phyloP scores from a whole-genome alignment of 2,797 vertebrate genomes.

The Phaenicophaeus curvirostris region DNA sequence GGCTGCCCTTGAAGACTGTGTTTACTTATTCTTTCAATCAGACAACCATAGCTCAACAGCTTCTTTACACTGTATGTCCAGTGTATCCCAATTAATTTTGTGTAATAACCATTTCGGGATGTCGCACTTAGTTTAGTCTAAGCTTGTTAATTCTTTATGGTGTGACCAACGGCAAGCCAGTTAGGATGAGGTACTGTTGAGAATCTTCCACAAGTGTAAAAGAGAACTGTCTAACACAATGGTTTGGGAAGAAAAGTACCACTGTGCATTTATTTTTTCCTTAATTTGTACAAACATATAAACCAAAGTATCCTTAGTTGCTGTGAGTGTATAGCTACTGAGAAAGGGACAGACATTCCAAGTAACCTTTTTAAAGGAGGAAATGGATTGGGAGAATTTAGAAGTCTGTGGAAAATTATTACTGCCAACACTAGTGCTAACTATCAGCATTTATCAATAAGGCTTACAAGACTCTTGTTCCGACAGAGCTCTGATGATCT shows the following conservation, averaged over 20 bases:
- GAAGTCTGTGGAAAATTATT: neutral
- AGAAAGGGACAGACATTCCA: neutral
- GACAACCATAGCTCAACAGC: neutral
- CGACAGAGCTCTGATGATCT: neutral
- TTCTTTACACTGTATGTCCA: neutral
- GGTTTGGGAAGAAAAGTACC: neutral
- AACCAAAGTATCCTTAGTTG: neutral
- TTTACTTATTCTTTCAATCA: neutral
- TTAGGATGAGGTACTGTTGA: neutral
- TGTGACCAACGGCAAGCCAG: neutral
- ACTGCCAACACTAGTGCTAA: neutral
- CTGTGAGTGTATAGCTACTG: neutral
- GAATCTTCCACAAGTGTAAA: neutral
- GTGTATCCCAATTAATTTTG: neutral
- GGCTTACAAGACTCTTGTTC: neutral
- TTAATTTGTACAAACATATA: neutral
- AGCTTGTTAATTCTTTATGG: neutral
- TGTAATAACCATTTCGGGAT: neutral
- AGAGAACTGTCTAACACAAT: neutral
- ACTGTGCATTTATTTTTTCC: neutral
- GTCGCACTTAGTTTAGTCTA: neutral
- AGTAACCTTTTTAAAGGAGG: neutral
- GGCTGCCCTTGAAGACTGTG: neutral
- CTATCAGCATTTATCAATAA: neutral
- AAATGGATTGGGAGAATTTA: neutral